These are phyloP conservation scores for Sciurus niger DNA, from an alignment of 2,113 vertebrate species.

Conservation along the genomic window DNA sequence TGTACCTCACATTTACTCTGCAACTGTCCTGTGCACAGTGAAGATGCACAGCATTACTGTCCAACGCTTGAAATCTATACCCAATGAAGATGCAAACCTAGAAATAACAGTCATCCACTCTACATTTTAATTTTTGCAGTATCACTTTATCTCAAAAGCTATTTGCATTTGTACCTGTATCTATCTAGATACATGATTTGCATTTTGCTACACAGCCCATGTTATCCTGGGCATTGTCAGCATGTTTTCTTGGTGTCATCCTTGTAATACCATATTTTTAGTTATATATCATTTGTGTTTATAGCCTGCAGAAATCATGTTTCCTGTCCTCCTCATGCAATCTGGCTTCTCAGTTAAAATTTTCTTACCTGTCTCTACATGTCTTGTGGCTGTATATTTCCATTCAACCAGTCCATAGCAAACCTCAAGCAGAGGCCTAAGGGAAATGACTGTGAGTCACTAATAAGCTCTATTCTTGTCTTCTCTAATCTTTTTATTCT, in stretches of 20 bases:
- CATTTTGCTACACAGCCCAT: background rate
- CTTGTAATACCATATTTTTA: background rate
- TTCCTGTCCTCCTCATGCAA: background rate
- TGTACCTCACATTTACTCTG: background rate
- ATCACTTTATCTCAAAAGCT: background rate
- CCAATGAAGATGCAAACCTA: background rate
- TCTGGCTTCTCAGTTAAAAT: background rate
- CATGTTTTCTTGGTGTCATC: background rate
- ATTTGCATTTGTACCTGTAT: background rate
- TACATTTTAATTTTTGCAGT: background rate
- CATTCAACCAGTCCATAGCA: background rate
- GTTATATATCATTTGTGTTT: background rate
- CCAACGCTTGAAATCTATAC: background rate
- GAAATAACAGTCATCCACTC: background rate
- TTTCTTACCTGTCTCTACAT: background rate
- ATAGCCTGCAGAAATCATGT: background rate
- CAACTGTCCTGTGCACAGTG: background rate
- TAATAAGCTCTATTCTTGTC: background rate
- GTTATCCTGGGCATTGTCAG: background rate
- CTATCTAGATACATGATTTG: background rate
- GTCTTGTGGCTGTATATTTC: background rate
- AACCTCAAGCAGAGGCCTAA: background rate
- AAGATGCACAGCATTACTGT: background rate
- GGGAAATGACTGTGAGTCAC: background rate
- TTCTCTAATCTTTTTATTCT: background rate